Base-by-base conservation (phyloP, 1,140 invertebrate species). In the Rhysida immarginata region DNA sequence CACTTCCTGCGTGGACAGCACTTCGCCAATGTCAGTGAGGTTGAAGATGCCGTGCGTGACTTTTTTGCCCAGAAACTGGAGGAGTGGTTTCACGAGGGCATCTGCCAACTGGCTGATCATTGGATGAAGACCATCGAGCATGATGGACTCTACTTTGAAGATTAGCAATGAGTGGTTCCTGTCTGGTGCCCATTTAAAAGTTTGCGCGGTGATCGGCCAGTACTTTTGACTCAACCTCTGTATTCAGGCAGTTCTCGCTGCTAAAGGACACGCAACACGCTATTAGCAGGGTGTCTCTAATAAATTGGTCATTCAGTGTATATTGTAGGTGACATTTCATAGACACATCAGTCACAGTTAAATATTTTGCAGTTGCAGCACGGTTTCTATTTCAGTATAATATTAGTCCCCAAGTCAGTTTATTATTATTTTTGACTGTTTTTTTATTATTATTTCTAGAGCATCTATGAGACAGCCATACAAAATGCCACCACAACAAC, bases 401-500 rank as follows among this genome's bases (percentile, higher is more conserved):
- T 35, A 35, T 5, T 16, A 8, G 16, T 35, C 16, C 16, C 16
- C 16, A 8, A 8, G 5, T 8, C 29, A 8, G 5, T 35, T 35
- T 5, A 8, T 35, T 35, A 35, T 35, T 35, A 16, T 35, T 35
- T 5, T 35, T 35, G 29, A 35, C 16, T 35, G 16, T 35, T 35
- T 35, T 8, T 35, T 35, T 8, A 5, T 35, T 5, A 35, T 35
- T 35, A 8, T 8, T 35, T n/a, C 5, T 25, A 51, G 49, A 21
- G 11, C 49, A 16, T 51, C 49, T 3, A 25, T 51, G 26, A 21
- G 49, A 5, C 49, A 51, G 24, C 49, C 49, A 51, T 51, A 25
- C 21, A 11, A 25, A 18, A 16, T 46, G n/a, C n/a, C n/a, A n/a
- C n/a, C n/a, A 18, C 44, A 46, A 46, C 5, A 8, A 13, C 44